A percentile compares a stretch with the other conserved stretches of the same genome.
Conservation (phyloP, 2,797 vertebrate genomes). For the Enteromius fasciolatus region DNA sequence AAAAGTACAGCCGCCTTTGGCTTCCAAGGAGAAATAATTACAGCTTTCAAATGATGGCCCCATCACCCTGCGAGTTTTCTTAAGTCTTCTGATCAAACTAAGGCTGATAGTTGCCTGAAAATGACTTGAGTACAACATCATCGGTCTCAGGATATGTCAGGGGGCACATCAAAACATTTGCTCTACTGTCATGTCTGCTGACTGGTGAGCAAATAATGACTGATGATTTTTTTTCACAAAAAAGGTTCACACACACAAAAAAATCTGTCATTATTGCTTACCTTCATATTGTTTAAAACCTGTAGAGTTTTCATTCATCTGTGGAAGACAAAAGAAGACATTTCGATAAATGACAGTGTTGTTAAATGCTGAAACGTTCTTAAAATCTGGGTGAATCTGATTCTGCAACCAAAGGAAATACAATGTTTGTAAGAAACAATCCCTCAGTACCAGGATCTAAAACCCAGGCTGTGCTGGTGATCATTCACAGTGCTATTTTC, state of each 20-base stretch:
- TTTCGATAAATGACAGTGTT: not conserved
- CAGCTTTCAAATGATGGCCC: slow-evolving; percentile 33
- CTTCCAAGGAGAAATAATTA: slow-evolving; percentile 44
- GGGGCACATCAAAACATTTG: not conserved
- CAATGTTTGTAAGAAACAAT: not conserved
- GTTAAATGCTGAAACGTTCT: not conserved
- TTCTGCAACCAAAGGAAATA: not conserved
- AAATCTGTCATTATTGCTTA: not conserved
- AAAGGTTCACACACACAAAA: not conserved
- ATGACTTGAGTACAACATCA: not conserved
- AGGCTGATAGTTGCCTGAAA: slow-evolving; percentile 2
- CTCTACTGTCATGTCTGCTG: not conserved
- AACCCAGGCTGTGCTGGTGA: not conserved
- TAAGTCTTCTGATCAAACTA: slow-evolving; percentile 30
- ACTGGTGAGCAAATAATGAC: too few relatives aligned
- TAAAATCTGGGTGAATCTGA: not conserved
- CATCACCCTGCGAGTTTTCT: slow-evolving; percentile 10
- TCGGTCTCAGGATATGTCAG: not conserved
- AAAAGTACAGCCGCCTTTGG: slow-evolving; percentile 39
- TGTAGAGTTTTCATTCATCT: not conserved
- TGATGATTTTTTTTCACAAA: too few relatives aligned
- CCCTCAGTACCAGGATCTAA: not conserved
- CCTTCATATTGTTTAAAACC: not conserved
- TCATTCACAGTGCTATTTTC: slow-evolving; percentile 22
- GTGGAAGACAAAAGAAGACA: not conserved